Evolutionary conservation across 2,888 invertebrate species (phyloP).

Genomic region (Caenorhabditis parvicauda): DNA sequence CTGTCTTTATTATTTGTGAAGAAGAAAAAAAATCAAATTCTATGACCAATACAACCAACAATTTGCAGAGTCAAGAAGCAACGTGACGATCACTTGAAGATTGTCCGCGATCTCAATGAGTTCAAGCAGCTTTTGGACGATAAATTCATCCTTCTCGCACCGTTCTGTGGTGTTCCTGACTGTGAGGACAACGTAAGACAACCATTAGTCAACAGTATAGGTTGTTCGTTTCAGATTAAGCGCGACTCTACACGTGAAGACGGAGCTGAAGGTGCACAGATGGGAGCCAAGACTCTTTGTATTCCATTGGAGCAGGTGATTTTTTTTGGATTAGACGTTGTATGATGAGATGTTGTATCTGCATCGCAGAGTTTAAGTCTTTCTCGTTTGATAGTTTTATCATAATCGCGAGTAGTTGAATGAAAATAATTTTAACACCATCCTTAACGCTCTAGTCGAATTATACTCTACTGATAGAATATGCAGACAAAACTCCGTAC

Average conservation of each 20-base stretch:
- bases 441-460: too few species aligned
- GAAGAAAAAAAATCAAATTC: not conserved
- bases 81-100: constrained; percentile 74
- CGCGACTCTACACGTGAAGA: constrained; percentile 64
- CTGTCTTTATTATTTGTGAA: too few species aligned
- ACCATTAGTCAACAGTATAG: constrained; percentile 79
- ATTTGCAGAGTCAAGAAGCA: constrained; percentile 75
- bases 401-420: too few species aligned
- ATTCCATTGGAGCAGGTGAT: constrained; percentile 85
- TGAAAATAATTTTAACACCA: too few species aligned
- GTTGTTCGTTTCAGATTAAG: constrained; percentile 3
- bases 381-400: too few species aligned
- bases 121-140: constrained; percentile 81
- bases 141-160: constrained; percentile 83
- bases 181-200: constrained; percentile 95
- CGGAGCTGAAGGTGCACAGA: constrained; percentile 72
- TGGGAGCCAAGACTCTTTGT: constrained; percentile 97
- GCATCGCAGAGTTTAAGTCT: too few species aligned
- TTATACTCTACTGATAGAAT: too few species aligned
- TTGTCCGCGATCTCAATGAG: constrained; percentile 75
- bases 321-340: constrained; percentile 13
- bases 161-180: constrained; percentile 78
- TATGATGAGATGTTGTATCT: too few species aligned
- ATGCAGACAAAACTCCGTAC: too few species aligned
- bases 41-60: too few species aligned